A percentile compares a stretch with the other conserved stretches of the same genome.
Conservation (phyloP, 2,113 vertebrate genomes). For the Barnardius zonarius region DNA sequence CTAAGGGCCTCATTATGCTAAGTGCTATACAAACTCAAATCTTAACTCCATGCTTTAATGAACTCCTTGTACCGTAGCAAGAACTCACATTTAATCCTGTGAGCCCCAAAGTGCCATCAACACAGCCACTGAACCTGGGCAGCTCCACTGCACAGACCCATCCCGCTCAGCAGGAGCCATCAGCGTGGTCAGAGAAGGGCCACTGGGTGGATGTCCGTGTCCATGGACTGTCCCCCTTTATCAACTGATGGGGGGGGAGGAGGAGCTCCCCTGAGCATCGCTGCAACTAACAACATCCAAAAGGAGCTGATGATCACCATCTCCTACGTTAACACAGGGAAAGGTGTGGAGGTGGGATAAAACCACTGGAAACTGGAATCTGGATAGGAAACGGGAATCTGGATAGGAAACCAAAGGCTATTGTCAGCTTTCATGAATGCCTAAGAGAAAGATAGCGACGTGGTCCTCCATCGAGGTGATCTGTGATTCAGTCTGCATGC, state of each 20-base stretch:
- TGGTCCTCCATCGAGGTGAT: background rate
- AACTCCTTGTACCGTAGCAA: background rate
- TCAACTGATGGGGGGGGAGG: background rate
- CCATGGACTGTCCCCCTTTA: background rate
- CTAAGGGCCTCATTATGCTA: background rate
- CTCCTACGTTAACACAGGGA: background rate
- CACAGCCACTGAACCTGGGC: background rate
- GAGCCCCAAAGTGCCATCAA: background rate
- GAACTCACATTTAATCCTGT: constrained; percentile 8
- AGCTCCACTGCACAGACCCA: background rate
- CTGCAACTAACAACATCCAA: background rate
- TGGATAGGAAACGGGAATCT: constrained; percentile 24
- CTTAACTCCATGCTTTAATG: constrained; percentile 39
- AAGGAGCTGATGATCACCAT: background rate
- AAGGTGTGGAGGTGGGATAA: background rate
- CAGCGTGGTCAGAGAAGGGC: background rate
- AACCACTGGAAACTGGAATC: background rate
- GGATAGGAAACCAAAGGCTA: constrained; percentile 4
- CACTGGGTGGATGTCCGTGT: fast-evolving
- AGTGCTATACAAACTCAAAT: constrained; percentile 35
- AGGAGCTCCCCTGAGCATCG: background rate
- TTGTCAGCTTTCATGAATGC: background rate
- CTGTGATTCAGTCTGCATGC: constrained; percentile 22
- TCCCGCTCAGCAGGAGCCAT: background rate
- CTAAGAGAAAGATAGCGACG: background rate